A percentile compares a stretch with the other conserved stretches of the same genome.
These are phyloP conservation scores for Macroramphosus scolopax DNA, from an alignment of 2,797 vertebrate species.

Conservation along the genomic window DNA sequence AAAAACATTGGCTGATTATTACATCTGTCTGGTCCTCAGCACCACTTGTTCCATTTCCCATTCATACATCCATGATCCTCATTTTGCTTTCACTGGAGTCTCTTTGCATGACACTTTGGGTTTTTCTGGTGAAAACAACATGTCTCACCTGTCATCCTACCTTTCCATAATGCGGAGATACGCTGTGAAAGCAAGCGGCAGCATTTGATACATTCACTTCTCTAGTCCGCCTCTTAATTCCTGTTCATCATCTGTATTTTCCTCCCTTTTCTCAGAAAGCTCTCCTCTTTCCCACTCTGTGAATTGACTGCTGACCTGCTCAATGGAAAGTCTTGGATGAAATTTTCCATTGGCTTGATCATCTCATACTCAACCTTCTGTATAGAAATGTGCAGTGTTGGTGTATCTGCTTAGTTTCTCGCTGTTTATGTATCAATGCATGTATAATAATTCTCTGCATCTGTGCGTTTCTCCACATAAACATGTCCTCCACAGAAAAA, in stretches of 20 bases:
- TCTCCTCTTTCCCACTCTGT: conserved; percentile 48
- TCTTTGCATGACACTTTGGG: conserved; percentile 55
- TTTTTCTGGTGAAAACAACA: conserved; percentile 47
- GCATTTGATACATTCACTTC: conserved; percentile 48
- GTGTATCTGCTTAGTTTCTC: neutral
- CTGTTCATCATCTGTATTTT: conserved; percentile 44
- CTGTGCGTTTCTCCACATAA: conserved; percentile 21
- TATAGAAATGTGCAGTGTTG: conserved; percentile 7
- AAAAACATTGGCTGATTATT: conserved; percentile 53
- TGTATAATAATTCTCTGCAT: conserved; percentile 25
- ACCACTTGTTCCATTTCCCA: conserved; percentile 47
- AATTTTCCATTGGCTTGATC: conserved; percentile 53
- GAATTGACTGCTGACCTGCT: conserved; percentile 15
- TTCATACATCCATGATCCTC: conserved; percentile 50
- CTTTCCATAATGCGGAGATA: conserved; percentile 11
- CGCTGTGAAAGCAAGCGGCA: conserved; percentile 4
- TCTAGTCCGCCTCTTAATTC: conserved; percentile 35
- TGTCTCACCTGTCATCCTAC: conserved; percentile 19
- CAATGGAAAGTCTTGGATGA: conserved; percentile 47
- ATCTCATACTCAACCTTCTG: conserved; percentile 7
- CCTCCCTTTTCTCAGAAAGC: conserved; percentile 39
- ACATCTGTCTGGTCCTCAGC: conserved; percentile 36
- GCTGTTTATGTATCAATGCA: neutral
- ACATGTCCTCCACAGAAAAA: conserved; percentile 83
- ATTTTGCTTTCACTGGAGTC: conserved; percentile 12